A percentile compares a stretch with the other conserved stretches of the same genome.
Evolutionary conservation across 2,888 invertebrate species (phyloP).

Genomic region (Lasioglossum villosulum): DNA sequence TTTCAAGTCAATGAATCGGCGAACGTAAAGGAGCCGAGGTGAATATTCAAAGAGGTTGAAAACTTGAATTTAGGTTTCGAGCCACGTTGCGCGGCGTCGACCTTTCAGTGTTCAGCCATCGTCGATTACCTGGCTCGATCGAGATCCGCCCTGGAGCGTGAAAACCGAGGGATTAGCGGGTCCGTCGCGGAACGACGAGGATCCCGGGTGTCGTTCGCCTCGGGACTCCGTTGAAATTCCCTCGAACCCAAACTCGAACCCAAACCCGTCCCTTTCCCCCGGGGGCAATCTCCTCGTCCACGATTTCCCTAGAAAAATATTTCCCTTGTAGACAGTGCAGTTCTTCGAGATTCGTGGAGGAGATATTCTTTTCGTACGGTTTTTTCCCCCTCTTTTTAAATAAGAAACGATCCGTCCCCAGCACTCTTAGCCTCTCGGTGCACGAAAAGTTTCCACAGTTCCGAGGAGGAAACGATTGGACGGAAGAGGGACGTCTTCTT

Average conservation of each 20-base stretch:
- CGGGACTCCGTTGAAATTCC: not conserved
- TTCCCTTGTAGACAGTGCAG: not conserved
- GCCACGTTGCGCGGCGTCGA: not conserved
- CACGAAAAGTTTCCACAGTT: constrained; percentile 19
- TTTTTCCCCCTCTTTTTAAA: not conserved
- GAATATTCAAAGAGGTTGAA: not conserved
- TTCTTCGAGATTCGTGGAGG: not conserved
- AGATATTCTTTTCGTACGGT: not conserved
- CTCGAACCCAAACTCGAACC: not conserved
- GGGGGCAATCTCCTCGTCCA: not conserved
- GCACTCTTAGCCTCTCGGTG: not conserved
- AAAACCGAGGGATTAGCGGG: constrained; percentile 59
- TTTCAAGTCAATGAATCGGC: not conserved
- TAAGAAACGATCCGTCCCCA: not conserved
- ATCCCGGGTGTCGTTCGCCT: constrained; percentile 26
- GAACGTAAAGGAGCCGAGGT: not conserved
- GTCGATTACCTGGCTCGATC: constrained; percentile 52
- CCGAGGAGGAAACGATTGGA: constrained; percentile 24
- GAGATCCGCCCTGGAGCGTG: constrained; percentile 54
- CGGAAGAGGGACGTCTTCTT: constrained; percentile 12
- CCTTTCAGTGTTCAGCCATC: constrained; percentile 36
- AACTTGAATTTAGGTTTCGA: not conserved
- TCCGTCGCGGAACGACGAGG: constrained; percentile 33
- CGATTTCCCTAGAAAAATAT: constrained; percentile 10
- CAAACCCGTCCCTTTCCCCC: not conserved